Conservation (phyloP, 2,113 vertebrate species). For the Podarcis cretensis region DNA sequence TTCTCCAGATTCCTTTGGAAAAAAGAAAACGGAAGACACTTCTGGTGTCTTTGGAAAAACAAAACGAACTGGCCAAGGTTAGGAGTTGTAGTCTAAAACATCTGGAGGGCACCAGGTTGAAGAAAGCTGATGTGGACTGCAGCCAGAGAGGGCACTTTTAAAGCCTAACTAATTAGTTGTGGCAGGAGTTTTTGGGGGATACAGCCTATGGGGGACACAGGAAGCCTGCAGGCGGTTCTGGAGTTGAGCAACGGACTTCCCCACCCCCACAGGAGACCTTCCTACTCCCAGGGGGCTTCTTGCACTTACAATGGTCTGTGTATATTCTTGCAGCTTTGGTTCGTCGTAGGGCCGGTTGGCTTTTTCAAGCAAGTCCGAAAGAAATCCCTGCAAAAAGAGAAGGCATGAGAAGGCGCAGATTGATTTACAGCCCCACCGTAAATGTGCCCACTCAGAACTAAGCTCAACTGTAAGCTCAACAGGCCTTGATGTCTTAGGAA, state of each 20-base stretch:
- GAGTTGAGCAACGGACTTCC: too few relatives aligned
- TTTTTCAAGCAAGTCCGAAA: constrained; percentile 94
- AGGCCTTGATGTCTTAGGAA: neutral
- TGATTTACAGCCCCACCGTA: neutral
- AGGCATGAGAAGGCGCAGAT: neutral
- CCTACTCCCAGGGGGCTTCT: neutral
- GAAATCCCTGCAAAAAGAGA: constrained; percentile 83
- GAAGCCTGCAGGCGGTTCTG: too few relatives aligned
- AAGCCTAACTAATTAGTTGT: neutral
- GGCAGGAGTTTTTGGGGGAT: neutral
- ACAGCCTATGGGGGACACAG: neutral
- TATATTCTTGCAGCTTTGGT: constrained; percentile 94
- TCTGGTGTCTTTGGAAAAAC: neutral
- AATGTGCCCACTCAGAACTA: neutral
- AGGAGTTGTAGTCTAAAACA: too few relatives aligned
- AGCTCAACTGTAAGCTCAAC: neutral
- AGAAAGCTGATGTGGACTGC: too few relatives aligned
- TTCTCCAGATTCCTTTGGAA: neutral
- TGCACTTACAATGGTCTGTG: constrained; percentile 91
- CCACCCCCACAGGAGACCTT: too few relatives aligned
- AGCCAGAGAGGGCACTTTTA: neutral
- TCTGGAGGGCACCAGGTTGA: too few relatives aligned
- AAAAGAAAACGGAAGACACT: neutral
- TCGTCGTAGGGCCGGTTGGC: constrained; percentile 92
- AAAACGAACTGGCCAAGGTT: neutral